Percentiles rank a stretch among this genome's conserved stretches.
phyloP scores from a whole-genome alignment of 1,140 invertebrate species.

The Trachymyrmex septentrionalis region DNA sequence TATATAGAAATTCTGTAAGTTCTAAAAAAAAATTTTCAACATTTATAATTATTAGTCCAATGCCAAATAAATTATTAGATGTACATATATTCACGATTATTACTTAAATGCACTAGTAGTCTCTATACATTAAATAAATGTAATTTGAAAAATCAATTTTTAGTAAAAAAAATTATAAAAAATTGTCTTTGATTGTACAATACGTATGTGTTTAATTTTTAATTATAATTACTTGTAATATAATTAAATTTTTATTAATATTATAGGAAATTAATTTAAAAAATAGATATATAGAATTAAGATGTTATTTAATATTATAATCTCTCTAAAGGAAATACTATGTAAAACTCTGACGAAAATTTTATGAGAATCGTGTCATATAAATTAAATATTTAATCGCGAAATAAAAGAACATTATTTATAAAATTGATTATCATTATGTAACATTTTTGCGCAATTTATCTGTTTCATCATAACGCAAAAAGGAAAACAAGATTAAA shows the following conservation, averaged over 20 bases:
- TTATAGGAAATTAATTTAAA: background rate
- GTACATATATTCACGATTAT: background rate
- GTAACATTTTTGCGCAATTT: background rate
- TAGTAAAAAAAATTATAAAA: background rate
- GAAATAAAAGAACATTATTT: background rate
- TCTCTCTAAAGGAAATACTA: background rate
- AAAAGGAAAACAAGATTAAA: background rate
- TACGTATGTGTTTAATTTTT: background rate
- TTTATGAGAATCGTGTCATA: background rate
- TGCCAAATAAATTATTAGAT: background rate
- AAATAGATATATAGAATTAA: background rate
- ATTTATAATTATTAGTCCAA: no score
- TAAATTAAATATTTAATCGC: background rate
- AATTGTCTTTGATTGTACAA: background rate
- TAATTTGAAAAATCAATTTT: background rate
- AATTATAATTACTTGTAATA: background rate
- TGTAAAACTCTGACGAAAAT: background rate
- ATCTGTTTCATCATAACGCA: background rate
- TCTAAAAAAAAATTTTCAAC: no score
- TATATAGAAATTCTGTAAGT: no score
- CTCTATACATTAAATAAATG: background rate
- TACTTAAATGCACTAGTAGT: background rate
- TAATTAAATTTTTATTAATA: background rate
- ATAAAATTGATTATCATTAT: background rate
- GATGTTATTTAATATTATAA: background rate